Conservation (phyloP, 2,797 vertebrate genomes). For the Toxotes lorentzi region DNA sequence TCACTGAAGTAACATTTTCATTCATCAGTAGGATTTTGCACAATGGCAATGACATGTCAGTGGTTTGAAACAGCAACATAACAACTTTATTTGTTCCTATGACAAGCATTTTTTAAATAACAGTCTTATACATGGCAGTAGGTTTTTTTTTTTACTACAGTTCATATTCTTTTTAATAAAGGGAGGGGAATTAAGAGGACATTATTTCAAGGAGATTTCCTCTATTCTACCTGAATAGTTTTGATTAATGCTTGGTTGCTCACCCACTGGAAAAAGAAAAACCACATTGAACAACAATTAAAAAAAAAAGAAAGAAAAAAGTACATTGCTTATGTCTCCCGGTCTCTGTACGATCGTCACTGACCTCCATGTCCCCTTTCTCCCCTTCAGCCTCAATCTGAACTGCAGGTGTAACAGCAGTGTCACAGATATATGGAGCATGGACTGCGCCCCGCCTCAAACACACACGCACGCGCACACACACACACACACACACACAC, state of each 20-base stretch:
- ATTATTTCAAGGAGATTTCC: not conserved
- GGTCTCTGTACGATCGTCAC: not conserved
- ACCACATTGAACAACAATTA: not conserved
- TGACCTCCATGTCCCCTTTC: slow-evolving; percentile 52
- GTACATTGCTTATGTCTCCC: too few relatives aligned
- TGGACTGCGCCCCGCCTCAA: not conserved
- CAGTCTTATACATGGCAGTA: not conserved
- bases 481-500: too few relatives aligned
- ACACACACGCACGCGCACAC: not conserved
- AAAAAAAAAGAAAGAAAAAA: too few relatives aligned
- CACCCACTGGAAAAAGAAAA: not conserved
- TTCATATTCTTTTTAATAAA: not conserved
- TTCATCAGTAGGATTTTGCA: too few relatives aligned
- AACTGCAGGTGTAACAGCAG: slow-evolving; percentile 37
- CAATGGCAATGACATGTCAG: not conserved
- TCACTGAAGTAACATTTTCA: not conserved
- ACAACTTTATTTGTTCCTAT: not conserved
- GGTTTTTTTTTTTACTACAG: not conserved
- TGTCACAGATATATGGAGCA: slow-evolving; percentile 64
- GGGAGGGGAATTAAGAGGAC: not conserved
- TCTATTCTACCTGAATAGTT: not conserved
- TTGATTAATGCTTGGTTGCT: not conserved
- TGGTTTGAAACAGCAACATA: not conserved
- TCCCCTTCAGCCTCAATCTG: slow-evolving; percentile 49
- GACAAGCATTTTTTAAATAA: not conserved